A percentile compares a stretch with the other conserved stretches of the same genome.
Conservation (phyloP, 2,888 invertebrate species). For the Pelosia muscerda region DNA sequence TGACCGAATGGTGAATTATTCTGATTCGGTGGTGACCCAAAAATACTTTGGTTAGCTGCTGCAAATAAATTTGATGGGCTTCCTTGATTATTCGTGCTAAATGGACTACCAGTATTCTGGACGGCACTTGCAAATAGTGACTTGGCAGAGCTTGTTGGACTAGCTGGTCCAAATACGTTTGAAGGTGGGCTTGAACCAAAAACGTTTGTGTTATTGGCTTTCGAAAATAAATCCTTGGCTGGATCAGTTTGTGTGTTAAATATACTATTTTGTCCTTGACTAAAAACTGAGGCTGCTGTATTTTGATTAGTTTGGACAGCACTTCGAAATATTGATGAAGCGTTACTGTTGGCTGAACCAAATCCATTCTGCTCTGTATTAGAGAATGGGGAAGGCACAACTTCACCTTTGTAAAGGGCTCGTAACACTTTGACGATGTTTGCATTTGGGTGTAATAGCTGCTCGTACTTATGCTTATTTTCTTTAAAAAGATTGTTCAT, state of each 20-base stretch:
- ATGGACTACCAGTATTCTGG: constrained; percentile 50
- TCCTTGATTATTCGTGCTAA: constrained; percentile 35
- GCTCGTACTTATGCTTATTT: constrained; percentile 66
- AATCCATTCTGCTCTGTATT: constrained; percentile 38
- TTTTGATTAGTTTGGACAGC: constrained; percentile 60
- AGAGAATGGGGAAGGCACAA: constrained; percentile 61
- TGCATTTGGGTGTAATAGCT: constrained; percentile 61
- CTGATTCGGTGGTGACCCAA: constrained; percentile 44
- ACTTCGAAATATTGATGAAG: constrained; percentile 71
- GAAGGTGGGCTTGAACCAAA: constrained; percentile 41
- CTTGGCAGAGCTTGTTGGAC: constrained; percentile 54
- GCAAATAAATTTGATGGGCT: constrained; percentile 63
- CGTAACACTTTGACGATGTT: constrained; percentile 62
- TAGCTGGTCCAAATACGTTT: constrained; percentile 23
- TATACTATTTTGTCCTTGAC: constrained; percentile 42
- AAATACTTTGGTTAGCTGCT: constrained; percentile 55
- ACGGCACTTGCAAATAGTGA: constrained; percentile 70
- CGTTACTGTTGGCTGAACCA: constrained; percentile 44
- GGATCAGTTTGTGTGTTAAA: constrained; percentile 39
- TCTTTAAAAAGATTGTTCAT: constrained; percentile 69
- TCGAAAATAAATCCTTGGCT: constrained; percentile 45
- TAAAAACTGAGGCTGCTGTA: constrained; percentile 52
- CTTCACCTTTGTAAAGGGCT: constrained; percentile 69
- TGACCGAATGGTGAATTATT: constrained; percentile 32
- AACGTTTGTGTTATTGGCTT: constrained; percentile 34